Evolutionary conservation across 1,140 invertebrate genomes (phyloP).

Genomic region (Pemphigus obesinymphae): DNA sequence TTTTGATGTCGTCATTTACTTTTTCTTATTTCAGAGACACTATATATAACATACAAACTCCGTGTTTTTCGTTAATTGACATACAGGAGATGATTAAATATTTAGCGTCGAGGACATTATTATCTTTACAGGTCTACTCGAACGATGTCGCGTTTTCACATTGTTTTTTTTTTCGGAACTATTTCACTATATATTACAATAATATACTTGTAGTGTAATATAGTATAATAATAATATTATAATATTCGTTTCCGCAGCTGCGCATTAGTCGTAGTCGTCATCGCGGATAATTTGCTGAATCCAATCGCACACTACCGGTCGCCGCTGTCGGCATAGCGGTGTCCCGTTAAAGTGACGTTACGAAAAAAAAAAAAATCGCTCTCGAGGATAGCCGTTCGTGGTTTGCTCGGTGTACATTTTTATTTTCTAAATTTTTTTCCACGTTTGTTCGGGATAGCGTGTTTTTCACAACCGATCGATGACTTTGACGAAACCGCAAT

Average conservation of each 20-base stretch:
- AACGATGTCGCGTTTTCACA: neutral
- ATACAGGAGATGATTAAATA: no score
- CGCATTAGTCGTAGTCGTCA: neutral
- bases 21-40: no score
- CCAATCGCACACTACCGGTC: neutral
- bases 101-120: no score
- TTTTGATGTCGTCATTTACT: no score
- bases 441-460: neutral
- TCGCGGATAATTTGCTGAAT: neutral
- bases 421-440: no score
- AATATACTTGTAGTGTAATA: no score
- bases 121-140: neutral
- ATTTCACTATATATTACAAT: no score
- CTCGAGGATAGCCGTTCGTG: neutral
- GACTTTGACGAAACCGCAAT: neutral
- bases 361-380: neutral
- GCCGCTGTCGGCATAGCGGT: neutral
- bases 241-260: neutral
- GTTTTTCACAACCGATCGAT: neutral
- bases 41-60: no score
- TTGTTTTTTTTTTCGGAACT: no score
- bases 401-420: neutral
- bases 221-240: neutral
- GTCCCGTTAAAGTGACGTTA: constrained; percentile 14
- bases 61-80: no score